A percentile compares a stretch with the other conserved stretches of the same genome.
These are phyloP conservation scores for Neostethus bicornis DNA, from an alignment of 2,797 vertebrate genomes.

Conservation along the genomic window DNA sequence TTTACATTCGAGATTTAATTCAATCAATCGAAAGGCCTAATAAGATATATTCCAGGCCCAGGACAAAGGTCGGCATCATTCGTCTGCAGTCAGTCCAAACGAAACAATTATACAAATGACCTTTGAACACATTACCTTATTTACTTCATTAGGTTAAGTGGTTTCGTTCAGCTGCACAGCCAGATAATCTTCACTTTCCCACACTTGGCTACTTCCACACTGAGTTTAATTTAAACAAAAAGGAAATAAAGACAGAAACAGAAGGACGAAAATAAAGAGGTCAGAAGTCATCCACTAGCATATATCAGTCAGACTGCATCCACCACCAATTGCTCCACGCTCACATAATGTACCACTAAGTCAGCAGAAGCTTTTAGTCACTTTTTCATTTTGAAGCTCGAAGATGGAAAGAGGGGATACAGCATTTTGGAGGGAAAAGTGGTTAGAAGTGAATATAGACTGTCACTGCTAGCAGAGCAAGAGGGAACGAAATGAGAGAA, in stretches of 20 bases:
- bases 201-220: conserved; percentile 48
- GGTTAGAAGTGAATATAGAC: conserved; percentile 73
- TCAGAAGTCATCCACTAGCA: conserved; percentile 48
- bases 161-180: conserved; percentile 47
- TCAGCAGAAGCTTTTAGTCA: conserved; percentile 58
- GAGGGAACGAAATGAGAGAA: conserved; percentile 79
- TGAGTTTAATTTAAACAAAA: conserved; percentile 46
- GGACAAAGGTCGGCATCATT: conserved; percentile 80
- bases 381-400: conserved; percentile 47
- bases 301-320: conserved; percentile 43
- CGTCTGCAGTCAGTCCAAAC: conserved; percentile 66
- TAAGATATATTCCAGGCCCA: conserved; percentile 76
- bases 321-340: conserved; percentile 23
- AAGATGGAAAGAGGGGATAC: conserved; percentile 50
- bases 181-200: conserved; percentile 45
- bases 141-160: conserved; percentile 83
- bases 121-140: conserved; percentile 76
- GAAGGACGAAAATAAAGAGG: conserved; percentile 38
- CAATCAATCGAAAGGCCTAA: conserved; percentile 68
- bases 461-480: conserved; percentile 72
- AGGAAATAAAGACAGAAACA: conserved; percentile 31
- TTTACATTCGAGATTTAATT: conserved; percentile 79
- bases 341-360: conserved; percentile 37
- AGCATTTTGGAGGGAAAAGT: conserved; percentile 53
- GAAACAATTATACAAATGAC: conserved; percentile 86